Base-by-base conservation (phyloP, 2,113 vertebrate species). In the Cheilinus undulatus region DNA sequence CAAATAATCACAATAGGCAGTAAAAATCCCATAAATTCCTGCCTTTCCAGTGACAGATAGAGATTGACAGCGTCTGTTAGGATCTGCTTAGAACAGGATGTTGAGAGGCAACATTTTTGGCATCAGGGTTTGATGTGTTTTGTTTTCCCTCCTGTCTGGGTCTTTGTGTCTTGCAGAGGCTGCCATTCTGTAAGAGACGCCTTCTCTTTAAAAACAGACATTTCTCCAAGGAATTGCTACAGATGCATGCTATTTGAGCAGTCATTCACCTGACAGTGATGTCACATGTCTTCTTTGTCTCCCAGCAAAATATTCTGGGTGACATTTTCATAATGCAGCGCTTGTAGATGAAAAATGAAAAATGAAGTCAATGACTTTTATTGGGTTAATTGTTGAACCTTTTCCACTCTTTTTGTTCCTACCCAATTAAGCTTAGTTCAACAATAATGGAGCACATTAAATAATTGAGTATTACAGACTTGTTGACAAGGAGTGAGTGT, bases 1-100 rank as follows among this genome's bases (percentile, higher is more conserved):
- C 26, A 61, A 69, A 52, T 23, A 69, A 46, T 15, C 24, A 46
- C 24, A 36, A 59, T 34, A 60, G 40, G 30, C 60, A 52, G 51
- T 20, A 57, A 32, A 66, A 62, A 7, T n/a, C 27, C 43, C 7
- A 68, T 62, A n/a, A 17, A 75, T 36, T 57, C n/a, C 34, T 10
- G 52, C 5, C 5, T 53, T 59, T 26, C 54, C 34, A 63, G 65
- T 68, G 82, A 73, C 56, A 36, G 73, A 23, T 11, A 14, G 20
- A 43, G 73, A 82, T 66, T 79, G 80, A 74, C 73, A 64, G 73
- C 11, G n/a, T 69, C 58, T 69, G 8, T 76, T 69, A 40, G 51
- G 49, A 34, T 70, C n/a, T 70, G 45, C 43, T 74, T 79, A 61
- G 36, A 74, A 43, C 49, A 14, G 69, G 17, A 32, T 34, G 51